Evolutionary conservation across 2,888 invertebrate species (phyloP).

Genomic region (Sinodicranocentrus sp.): DNA sequence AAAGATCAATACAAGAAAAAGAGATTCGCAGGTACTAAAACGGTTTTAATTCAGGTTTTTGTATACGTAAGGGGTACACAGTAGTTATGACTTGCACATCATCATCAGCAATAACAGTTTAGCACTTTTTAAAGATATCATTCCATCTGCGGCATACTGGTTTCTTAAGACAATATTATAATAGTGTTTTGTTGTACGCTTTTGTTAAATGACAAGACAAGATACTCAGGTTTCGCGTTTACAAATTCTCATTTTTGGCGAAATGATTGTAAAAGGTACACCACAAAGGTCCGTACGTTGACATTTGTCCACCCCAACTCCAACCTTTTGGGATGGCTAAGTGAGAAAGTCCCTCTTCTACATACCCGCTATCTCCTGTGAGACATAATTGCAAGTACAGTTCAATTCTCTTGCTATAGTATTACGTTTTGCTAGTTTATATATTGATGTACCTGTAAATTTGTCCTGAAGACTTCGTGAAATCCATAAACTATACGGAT

Average conservation of each 20-base stretch:
- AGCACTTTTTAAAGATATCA: too few relatives aligned
- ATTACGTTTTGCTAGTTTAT: neutral
- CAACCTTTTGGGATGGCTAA: constrained; percentile 90
- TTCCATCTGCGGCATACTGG: too few relatives aligned
- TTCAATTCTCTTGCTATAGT: neutral
- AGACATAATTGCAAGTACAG: too few relatives aligned
- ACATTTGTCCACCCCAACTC: constrained; percentile 89
- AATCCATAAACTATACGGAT: constrained; percentile 72
- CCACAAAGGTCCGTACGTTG: constrained; percentile 88
- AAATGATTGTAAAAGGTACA: constrained; percentile 82
- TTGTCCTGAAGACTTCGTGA: constrained; percentile 69
- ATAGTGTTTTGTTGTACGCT: too few relatives aligned
- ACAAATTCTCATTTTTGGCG: neutral
- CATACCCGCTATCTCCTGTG: constrained; percentile 81
- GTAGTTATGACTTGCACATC: too few relatives aligned
- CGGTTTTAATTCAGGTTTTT: too few relatives aligned
- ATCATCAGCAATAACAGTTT: too few relatives aligned
- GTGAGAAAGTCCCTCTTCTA: constrained; percentile 86
- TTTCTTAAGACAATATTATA: too few relatives aligned
- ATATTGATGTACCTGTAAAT: constrained; percentile 65
- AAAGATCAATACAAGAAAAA: too few relatives aligned
- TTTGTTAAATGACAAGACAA: too few relatives aligned
- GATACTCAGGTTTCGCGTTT: neutral
- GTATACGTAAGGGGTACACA: too few relatives aligned
- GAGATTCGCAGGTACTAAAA: too few relatives aligned